Percentiles rank a stretch among this genome's conserved stretches.
Evolutionary conservation across 2,888 invertebrate genomes (phyloP).

Genomic region (Drosophila silvestris): DNA sequence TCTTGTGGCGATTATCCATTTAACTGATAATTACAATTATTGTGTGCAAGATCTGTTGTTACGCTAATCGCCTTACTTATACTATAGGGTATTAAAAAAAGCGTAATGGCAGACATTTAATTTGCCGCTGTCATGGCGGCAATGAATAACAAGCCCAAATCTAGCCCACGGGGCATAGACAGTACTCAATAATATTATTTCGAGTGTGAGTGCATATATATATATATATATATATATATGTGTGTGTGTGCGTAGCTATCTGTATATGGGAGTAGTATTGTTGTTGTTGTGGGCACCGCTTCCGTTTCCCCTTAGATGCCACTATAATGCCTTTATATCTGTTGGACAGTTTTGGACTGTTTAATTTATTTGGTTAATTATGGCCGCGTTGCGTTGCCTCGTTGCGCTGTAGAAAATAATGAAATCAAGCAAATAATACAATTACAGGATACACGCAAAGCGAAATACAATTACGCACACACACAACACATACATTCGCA

Average conservation of each 20-base stretch:
- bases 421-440: conserved; percentile 79
- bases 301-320: conserved; percentile 59
- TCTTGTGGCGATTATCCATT: conserved; percentile 11
- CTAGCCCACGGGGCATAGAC: conserved; percentile 64
- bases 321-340: conserved; percentile 45
- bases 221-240: conserved; percentile 1
- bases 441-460: conserved; percentile 75
- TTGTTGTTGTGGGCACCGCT: conserved; percentile 24
- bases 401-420: conserved; percentile 59
- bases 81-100: conserved; percentile 42
- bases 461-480: conserved; percentile 72
- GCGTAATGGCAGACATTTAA: conserved; percentile 67
- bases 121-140: conserved; percentile 70
- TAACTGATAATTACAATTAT: conserved; percentile 28
- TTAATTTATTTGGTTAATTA: conserved; percentile 81
- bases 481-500: conserved; percentile 17
- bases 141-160: conserved; percentile 73
- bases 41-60: conserved; percentile 2
- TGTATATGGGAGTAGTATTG: conserved; percentile 16
- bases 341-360: conserved; percentile 65
- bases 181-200: conserved; percentile 58
- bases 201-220: background rate
- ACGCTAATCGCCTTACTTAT: background rate
- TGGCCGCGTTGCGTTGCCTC: conserved; percentile 47
- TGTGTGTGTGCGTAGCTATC: conserved; percentile 23